Percentiles rank a stretch among this genome's conserved stretches.
Conservation (phyloP, 2,888 invertebrate species). For the Patella depressa region DNA sequence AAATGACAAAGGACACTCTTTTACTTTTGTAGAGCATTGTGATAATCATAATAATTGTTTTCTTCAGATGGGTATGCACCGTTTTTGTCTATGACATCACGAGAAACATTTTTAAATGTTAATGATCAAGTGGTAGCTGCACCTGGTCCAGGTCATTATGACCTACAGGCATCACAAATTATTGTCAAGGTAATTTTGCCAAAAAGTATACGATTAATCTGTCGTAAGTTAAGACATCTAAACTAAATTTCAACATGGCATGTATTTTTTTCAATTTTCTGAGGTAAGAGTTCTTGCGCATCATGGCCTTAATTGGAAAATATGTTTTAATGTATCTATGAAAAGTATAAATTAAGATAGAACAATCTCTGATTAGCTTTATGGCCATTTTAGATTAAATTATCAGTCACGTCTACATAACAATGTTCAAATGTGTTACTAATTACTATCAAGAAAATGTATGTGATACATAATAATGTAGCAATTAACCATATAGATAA, state of each 20-base stretch:
- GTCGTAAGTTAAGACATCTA: no score
- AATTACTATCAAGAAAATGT: no score
- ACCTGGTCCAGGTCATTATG: slow-evolving; percentile 72
- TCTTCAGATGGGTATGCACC: slow-evolving; percentile 71
- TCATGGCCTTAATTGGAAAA: no score
- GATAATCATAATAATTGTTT: slow-evolving; percentile 8
- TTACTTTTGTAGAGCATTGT: not conserved
- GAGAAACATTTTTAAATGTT: slow-evolving; percentile 66
- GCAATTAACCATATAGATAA: no score
- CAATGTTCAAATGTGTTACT: no score
- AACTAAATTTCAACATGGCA: not conserved
- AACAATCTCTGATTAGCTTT: no score
- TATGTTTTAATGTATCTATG: no score
- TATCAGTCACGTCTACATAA: no score
- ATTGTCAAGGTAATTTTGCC: slow-evolving; percentile 50
- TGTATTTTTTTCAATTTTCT: slow-evolving; percentile 1
- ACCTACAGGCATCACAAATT: slow-evolving; percentile 57
- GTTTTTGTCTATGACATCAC: slow-evolving; percentile 68
- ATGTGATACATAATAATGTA: no score
- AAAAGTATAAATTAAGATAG: no score
- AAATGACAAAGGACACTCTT: not conserved
- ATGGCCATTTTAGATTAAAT: no score
- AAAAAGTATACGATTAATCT: not conserved
- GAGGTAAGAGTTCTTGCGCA: not conserved
- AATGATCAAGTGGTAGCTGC: slow-evolving; percentile 67